These are phyloP conservation scores for Cisticola juncidis DNA, from an alignment of 2,113 vertebrate genomes.

Conservation along the genomic window DNA sequence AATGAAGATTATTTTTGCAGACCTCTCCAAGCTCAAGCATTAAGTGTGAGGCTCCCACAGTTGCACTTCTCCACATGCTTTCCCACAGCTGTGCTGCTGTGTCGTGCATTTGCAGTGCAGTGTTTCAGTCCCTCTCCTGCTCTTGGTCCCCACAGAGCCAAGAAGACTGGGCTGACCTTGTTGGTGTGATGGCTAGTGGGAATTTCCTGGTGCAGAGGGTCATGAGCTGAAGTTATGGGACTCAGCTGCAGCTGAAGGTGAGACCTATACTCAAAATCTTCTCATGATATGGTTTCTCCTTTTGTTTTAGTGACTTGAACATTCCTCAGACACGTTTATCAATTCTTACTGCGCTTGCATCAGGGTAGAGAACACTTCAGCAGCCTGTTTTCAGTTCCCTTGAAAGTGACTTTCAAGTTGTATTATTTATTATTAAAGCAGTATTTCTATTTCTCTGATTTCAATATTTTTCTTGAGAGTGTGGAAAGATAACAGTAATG, in stretches of 20 bases:
- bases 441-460: not conserved
- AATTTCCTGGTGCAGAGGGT: not conserved
- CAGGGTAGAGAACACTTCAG: not conserved
- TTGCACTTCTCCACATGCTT: not conserved
- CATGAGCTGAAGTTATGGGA: not conserved
- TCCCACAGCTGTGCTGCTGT: not conserved
- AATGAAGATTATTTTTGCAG: conserved; percentile 48
- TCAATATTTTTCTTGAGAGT: not conserved
- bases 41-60: not conserved
- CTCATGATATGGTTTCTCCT: not conserved
- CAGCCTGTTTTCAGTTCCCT: not conserved
- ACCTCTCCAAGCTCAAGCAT: not conserved
- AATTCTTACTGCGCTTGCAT: not conserved
- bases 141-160: not conserved
- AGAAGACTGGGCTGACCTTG: not conserved
- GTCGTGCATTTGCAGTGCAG: not conserved
- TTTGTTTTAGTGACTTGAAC: rapidly evolving
- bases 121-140: not conserved
- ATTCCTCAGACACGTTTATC: rapidly evolving
- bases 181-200: rapidly evolving
- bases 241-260: not conserved
- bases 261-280: not conserved
- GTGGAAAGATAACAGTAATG: not conserved
- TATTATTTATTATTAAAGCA: not conserved
- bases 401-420: not conserved